Conservation (phyloP, 2,888 invertebrate species). For the Platycnemis pennipes region DNA sequence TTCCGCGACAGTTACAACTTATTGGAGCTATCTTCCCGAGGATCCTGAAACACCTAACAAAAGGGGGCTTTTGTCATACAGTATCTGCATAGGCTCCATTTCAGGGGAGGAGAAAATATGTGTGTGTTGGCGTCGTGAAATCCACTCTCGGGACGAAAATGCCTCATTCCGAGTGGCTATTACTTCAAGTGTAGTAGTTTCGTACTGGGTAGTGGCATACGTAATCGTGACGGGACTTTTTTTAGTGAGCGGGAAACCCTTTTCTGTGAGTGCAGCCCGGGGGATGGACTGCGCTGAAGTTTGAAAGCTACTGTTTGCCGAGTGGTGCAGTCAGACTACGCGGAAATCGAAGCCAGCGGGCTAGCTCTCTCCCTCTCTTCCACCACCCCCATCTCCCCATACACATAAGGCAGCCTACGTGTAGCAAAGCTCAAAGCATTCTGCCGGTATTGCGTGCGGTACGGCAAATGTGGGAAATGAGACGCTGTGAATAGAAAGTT, state of each 20-base stretch:
- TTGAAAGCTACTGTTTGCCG: conserved; percentile 46
- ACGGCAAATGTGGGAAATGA: not conserved
- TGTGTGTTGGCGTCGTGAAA: not conserved
- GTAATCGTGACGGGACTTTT: not conserved
- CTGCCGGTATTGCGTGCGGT: not conserved
- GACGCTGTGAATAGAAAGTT: not conserved
- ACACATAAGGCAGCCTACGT: not conserved
- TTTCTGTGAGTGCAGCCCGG: not conserved
- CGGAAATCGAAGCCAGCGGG: conserved; percentile 13
- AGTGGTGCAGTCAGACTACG: conserved; percentile 28
- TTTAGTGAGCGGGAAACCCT: not conserved
- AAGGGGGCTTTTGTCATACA: not conserved
- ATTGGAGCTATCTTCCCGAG: no score
- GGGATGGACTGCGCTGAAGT: conserved; percentile 23
- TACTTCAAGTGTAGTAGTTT: not conserved
- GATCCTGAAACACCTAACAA: not conserved
- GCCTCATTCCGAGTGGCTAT: not conserved
- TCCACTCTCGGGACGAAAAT: not conserved
- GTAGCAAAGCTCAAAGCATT: not conserved
- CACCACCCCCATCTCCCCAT: not conserved
- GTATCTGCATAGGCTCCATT: not conserved
- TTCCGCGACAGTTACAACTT: no score
- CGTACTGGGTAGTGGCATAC: not conserved
- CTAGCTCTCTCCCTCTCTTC: not conserved
- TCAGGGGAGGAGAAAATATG: not conserved